Conservation (phyloP, 2,113 vertebrate species). For the Spermophilus dauricus region DNA sequence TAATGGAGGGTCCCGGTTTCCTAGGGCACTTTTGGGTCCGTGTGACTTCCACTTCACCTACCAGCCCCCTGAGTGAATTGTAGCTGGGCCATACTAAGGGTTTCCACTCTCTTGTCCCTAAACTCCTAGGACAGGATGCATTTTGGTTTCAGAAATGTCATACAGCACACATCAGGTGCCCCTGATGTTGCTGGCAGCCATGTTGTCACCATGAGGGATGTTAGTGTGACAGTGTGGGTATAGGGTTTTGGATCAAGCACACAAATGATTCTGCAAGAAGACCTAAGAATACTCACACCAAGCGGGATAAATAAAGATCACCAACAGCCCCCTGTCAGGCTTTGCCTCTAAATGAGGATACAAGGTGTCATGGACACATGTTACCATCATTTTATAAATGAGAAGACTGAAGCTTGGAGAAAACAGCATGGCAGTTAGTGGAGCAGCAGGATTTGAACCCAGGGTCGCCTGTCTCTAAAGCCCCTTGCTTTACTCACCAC, state of each 20-base stretch:
- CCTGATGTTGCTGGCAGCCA: neutral
- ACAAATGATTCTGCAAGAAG: neutral
- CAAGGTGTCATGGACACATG: neutral
- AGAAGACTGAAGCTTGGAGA: constrained; percentile 16
- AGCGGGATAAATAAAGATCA: neutral
- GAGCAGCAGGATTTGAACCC: neutral
- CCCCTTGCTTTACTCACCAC: neutral
- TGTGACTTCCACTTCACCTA: neutral
- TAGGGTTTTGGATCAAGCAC: neutral
- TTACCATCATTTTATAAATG: neutral
- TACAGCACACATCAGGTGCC: neutral
- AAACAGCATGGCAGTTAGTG: neutral
- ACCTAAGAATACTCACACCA: neutral
- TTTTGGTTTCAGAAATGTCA: constrained; percentile 19
- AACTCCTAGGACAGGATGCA: neutral
- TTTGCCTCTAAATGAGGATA: neutral
- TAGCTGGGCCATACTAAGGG: neutral
- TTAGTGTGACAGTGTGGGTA: neutral
- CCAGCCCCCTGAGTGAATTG: neutral
- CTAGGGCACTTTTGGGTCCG: neutral
- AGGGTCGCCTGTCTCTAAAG: neutral
- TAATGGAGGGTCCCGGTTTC: neutral
- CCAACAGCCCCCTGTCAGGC: neutral
- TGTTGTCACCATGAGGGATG: neutral
- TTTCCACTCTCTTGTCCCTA: neutral